phyloP scores from a whole-genome alignment of 2,113 vertebrate species.

The Numenius arquata region DNA sequence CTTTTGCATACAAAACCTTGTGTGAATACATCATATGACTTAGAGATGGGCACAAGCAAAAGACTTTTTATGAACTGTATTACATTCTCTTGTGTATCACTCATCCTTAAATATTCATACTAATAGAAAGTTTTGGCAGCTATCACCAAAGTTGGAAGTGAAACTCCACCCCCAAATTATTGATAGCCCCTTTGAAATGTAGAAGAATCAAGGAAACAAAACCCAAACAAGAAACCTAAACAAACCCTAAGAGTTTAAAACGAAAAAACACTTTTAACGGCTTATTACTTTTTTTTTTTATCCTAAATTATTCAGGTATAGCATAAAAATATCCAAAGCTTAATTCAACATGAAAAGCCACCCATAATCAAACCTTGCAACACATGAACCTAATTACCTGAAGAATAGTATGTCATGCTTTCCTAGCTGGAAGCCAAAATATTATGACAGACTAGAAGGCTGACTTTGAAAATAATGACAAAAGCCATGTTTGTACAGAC shows the following conservation, averaged over 20 bases:
- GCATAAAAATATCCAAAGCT: not conserved
- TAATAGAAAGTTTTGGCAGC: not conserved
- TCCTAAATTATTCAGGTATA: not conserved
- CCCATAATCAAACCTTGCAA: not conserved
- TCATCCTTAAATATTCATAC: not conserved
- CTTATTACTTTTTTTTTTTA: not conserved
- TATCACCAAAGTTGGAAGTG: not conserved
- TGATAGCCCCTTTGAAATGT: not conserved
- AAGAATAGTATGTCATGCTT: not conserved
- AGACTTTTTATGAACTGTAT: not conserved
- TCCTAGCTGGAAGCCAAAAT: not conserved
- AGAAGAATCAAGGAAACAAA: not conserved
- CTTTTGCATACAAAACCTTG: not conserved
- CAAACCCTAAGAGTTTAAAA: not conserved
- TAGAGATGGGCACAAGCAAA: not conserved
- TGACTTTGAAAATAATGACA: not conserved
- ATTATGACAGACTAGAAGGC: not conserved
- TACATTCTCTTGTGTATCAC: not conserved
- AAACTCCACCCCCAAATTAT: accelerated
- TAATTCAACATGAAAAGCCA: not conserved
- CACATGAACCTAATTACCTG: not conserved
- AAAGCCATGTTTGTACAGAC: not conserved
- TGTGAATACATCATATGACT: not conserved
- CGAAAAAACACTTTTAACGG: not conserved
- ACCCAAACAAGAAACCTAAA: not conserved